phyloP scores from a whole-genome alignment of 2,888 invertebrate species.

The Galerucella calmariensis region DNA sequence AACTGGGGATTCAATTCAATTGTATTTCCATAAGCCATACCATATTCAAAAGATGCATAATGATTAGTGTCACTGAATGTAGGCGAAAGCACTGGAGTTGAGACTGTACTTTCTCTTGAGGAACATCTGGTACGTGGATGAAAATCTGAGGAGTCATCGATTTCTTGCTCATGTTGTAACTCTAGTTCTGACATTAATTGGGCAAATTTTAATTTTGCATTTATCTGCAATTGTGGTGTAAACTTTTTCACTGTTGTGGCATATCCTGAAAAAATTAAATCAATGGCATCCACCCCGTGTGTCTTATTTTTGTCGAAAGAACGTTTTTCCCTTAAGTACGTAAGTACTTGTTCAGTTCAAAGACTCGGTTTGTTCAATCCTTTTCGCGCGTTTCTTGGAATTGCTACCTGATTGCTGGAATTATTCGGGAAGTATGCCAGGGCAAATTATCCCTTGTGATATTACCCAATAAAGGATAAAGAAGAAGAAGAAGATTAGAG shows the following conservation, averaged over 20 bases:
- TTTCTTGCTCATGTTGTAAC: slow-evolving; percentile 10
- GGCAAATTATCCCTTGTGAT: too few relatives aligned
- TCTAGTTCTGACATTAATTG: slow-evolving; percentile 26
- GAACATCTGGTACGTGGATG: slow-evolving; percentile 16
- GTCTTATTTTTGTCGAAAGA: slow-evolving; percentile 10
- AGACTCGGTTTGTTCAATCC: background rate
- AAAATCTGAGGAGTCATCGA: background rate
- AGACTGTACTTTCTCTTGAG: slow-evolving; percentile 2
- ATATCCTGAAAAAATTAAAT: slow-evolving; percentile 26
- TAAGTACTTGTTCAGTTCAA: slow-evolving; percentile 5
- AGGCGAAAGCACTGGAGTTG: slow-evolving; percentile 8
- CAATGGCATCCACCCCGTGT: slow-evolving; percentile 16
- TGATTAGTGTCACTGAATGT: background rate
- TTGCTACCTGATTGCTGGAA: too few relatives aligned
- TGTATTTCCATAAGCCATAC: slow-evolving; percentile 8
- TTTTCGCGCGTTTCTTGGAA: background rate
- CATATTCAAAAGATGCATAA: slow-evolving; percentile 1
- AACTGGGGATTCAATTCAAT: slow-evolving; percentile 2
- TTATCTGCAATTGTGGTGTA: slow-evolving; percentile 19
- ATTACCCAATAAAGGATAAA: too few relatives aligned
- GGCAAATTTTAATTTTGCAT: slow-evolving; percentile 16
- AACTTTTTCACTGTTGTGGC: slow-evolving; percentile 21
- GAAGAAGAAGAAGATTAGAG: too few relatives aligned
- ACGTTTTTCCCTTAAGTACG: slow-evolving; percentile 9
- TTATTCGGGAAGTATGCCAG: too few relatives aligned